These are phyloP conservation scores for Sipha flava DNA, from an alignment of 1,140 invertebrate species.

Conservation along the genomic window DNA sequence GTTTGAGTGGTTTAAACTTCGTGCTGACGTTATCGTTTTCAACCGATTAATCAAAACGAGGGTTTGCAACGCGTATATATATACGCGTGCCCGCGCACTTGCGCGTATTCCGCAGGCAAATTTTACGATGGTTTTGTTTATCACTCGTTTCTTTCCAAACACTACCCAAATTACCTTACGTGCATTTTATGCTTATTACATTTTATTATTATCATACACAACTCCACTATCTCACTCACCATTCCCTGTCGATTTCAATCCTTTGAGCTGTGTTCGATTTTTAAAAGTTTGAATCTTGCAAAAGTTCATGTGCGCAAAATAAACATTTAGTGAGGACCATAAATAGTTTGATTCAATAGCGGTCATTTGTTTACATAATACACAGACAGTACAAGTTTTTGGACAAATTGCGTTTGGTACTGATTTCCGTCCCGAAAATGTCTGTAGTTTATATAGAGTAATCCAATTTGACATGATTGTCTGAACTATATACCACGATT, in stretches of 20 bases:
- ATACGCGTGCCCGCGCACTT: background rate
- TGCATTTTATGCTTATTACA: background rate
- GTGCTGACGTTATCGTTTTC: constrained; percentile 18
- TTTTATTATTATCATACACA: background rate
- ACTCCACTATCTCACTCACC: too few species aligned
- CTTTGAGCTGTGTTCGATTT: background rate
- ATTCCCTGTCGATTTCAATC: too few species aligned
- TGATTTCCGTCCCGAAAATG: too few species aligned
- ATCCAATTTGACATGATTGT: background rate
- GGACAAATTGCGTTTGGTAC: too few species aligned
- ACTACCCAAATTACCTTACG: background rate
- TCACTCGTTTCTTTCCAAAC: background rate
- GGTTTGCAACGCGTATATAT: background rate
- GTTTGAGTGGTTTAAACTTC: constrained; percentile 22
- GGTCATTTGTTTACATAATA: background rate
- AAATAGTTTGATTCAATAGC: background rate
- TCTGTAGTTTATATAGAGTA: background rate
- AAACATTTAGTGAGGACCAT: background rate
- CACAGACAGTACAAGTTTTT: too few species aligned
- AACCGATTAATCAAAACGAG: constrained; percentile 19
- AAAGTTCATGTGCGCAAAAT: background rate
- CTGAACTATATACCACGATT: too few species aligned
- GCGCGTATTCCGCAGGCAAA: background rate
- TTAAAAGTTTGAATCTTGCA: background rate
- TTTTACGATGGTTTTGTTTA: background rate